phyloP scores from a whole-genome alignment of 2,797 vertebrate species.

The Danio albolineatus region DNA sequence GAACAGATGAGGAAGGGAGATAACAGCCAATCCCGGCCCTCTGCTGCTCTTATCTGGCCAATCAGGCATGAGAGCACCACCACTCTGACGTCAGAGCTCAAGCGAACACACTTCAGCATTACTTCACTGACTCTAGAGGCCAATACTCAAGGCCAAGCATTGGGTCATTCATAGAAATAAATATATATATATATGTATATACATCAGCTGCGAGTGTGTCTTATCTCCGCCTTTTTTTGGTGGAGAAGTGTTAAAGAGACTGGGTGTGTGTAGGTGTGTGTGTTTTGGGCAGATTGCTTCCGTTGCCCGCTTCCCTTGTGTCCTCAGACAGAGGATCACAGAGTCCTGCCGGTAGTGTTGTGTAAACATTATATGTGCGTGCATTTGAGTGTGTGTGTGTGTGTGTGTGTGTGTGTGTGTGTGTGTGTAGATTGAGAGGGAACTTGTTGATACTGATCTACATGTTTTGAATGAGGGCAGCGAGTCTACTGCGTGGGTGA shows the following conservation, averaged over 20 bases:
- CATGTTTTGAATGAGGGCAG: slow-evolving; percentile 74
- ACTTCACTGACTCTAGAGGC: slow-evolving; percentile 19
- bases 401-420: slow-evolving; percentile 35
- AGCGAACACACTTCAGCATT: slow-evolving; percentile 10
- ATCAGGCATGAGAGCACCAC: slow-evolving; percentile 28
- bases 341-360: slow-evolving; percentile 51
- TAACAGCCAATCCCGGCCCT: slow-evolving; percentile 47
- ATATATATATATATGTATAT: background rate
- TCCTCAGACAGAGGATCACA: slow-evolving; percentile 61
- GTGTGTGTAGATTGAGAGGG: slow-evolving; percentile 55
- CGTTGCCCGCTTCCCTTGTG: slow-evolving; percentile 42
- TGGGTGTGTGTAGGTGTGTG: slow-evolving; percentile 39
- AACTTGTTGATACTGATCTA: slow-evolving; percentile 79
- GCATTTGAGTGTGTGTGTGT: background rate
- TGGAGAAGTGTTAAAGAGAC: background rate
- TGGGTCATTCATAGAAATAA: too few relatives aligned
- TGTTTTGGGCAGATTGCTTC: slow-evolving; percentile 43
- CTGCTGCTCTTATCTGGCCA: slow-evolving; percentile 40
- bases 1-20: slow-evolving; percentile 59
- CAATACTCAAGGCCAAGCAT: background rate
- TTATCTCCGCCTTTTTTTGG: background rate
- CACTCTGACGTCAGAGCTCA: slow-evolving; percentile 44
- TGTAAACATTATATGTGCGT: slow-evolving; percentile 54
- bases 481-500: slow-evolving; percentile 74
- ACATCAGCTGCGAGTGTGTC: background rate